Percentiles rank a stretch among this genome's conserved stretches.
Evolutionary conservation across 2,888 invertebrate species (phyloP).

Genomic region (Fragum sueziense): DNA sequence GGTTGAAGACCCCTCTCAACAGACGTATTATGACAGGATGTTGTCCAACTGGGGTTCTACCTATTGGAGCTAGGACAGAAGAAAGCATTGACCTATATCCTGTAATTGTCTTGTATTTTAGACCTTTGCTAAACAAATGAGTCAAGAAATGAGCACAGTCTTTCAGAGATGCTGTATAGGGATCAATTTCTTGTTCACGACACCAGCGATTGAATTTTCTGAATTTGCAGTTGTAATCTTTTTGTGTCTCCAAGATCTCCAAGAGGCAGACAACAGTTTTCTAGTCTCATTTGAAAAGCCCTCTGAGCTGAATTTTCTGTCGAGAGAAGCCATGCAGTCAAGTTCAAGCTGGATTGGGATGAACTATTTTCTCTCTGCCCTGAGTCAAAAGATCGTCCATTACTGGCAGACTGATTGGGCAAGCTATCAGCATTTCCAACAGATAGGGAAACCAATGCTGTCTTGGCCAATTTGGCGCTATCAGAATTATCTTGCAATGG

Average conservation of each 20-base stretch:
- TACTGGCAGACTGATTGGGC: slow-evolving; percentile 22
- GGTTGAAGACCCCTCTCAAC: slow-evolving; percentile 30
- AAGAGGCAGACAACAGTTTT: slow-evolving; percentile 45
- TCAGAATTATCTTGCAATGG: slow-evolving; percentile 48
- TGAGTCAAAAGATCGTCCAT: slow-evolving; percentile 43
- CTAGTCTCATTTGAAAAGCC: slow-evolving; percentile 50
- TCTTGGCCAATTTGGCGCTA: slow-evolving; percentile 54
- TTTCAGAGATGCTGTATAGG: slow-evolving; percentile 38
- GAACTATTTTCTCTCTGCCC: slow-evolving; percentile 33
- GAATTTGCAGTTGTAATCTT: slow-evolving; percentile 48
- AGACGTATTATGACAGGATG: slow-evolving; percentile 27
- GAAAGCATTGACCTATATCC: slow-evolving; percentile 40
- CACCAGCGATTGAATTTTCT: slow-evolving; percentile 54
- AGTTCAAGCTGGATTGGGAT: slow-evolving; percentile 45
- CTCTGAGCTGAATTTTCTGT: slow-evolving; percentile 35
- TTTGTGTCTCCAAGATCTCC: slow-evolving; percentile 49
- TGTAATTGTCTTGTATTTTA: slow-evolving; percentile 23
- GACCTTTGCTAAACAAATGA: slow-evolving; percentile 14
- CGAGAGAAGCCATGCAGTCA: slow-evolving; percentile 57
- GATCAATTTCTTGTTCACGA: slow-evolving; percentile 47
- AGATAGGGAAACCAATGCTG: slow-evolving; percentile 34
- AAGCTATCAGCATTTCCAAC: slow-evolving; percentile 33
- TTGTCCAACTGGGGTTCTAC: slow-evolving; percentile 9
- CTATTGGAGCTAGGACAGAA: slow-evolving; percentile 15
- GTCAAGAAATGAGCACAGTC: slow-evolving; percentile 42